Conservation (phyloP, 2,888 invertebrate genomes). For the Calameuta pallipes region DNA sequence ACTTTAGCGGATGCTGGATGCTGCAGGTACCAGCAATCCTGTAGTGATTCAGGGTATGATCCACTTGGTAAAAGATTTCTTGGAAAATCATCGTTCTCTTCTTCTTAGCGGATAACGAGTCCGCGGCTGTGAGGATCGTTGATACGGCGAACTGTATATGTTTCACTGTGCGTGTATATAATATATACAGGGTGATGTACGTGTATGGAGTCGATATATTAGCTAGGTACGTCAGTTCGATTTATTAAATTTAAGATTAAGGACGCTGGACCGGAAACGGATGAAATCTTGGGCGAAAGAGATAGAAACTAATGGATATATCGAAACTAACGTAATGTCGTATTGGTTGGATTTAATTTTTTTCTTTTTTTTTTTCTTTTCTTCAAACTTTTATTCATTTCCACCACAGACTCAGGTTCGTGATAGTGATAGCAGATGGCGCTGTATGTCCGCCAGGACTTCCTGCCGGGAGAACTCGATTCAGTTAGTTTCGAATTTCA, state of each 20-base stretch:
- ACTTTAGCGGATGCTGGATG: constrained; percentile 3
- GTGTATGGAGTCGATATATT: neutral
- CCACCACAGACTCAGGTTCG: too few species aligned
- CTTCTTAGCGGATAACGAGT: neutral
- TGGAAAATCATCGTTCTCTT: neutral
- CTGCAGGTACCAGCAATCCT: neutral
- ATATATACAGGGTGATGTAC: neutral
- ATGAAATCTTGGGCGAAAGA: too few species aligned
- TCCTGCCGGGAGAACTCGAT: neutral
- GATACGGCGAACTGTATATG: neutral
- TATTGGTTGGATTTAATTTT: too few species aligned
- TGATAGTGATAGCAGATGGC: too few species aligned
- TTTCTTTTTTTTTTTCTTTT: too few species aligned
- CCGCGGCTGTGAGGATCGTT: neutral
- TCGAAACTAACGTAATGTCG: too few species aligned
- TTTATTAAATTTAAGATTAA: too few species aligned
- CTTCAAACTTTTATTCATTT: too few species aligned
- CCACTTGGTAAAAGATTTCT: neutral
- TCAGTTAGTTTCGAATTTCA: neutral
- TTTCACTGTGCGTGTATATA: neutral
- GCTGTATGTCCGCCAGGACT: neutral
- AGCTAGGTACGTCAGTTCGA: too few species aligned
- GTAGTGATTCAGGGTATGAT: neutral
- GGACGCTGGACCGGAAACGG: too few species aligned
- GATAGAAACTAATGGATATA: too few species aligned